Conservation (phyloP, 23 tunicate genomes). For the Ciona savignyi region DNA sequence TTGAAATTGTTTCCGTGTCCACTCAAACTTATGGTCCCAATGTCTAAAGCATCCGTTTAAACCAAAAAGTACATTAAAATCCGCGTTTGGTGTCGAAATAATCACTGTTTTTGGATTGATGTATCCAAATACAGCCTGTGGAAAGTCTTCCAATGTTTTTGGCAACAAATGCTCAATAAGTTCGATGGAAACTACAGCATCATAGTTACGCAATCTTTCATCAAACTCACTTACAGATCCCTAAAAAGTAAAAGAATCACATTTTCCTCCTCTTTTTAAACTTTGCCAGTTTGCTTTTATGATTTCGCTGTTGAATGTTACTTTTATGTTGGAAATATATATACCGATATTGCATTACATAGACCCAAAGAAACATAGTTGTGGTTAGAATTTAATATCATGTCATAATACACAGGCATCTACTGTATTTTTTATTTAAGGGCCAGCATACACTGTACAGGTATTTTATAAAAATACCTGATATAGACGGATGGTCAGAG, state of each 20-base stretch:
- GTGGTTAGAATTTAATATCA: no score
- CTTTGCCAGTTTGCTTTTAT: no score
- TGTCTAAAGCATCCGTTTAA: conserved; percentile 26
- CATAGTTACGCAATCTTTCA: conserved; percentile 10
- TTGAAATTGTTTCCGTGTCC: conserved; percentile 43
- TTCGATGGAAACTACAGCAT: conserved; percentile 55
- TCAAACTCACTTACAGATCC: conserved; percentile 31
- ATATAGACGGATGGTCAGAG: conserved; percentile 26
- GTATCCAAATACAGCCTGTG: conserved; percentile 36
- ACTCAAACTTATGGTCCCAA: conserved; percentile 91
- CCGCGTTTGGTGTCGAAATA: conserved; percentile 78
- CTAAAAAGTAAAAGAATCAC: conserved; percentile 11
- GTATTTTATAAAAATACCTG: no score
- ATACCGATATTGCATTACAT: no score
- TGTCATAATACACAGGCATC: no score
- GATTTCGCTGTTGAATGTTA: no score
- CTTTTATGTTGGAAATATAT: no score
- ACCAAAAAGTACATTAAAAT: conserved; percentile 54
- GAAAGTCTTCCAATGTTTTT: conserved; percentile 6
- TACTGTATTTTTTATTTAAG: no score
- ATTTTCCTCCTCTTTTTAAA: no score
- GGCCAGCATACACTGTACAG: no score
- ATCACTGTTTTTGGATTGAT: conserved; percentile 35
- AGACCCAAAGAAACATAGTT: no score
- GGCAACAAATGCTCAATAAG: conserved; percentile 54